These are phyloP conservation scores for Atrichornis clamosus DNA, from an alignment of 2,113 vertebrate species.

Conservation along the genomic window DNA sequence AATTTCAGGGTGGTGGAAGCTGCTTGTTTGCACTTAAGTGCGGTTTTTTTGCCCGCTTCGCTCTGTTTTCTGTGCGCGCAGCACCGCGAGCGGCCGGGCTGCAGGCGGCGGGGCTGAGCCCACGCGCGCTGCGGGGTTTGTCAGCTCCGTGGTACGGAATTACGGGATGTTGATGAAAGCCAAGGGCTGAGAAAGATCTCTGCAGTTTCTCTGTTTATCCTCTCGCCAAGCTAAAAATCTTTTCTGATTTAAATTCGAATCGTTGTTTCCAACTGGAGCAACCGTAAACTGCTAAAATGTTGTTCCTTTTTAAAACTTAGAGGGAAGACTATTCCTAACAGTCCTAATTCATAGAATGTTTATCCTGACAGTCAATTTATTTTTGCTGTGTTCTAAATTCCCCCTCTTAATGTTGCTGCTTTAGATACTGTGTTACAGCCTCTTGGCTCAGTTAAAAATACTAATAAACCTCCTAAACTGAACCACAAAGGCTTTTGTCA, in stretches of 20 bases:
- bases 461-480: not conserved
- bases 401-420: not conserved
- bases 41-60: fast-evolving
- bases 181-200: not conserved
- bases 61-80: not conserved
- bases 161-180: not conserved
- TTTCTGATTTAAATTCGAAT: not conserved
- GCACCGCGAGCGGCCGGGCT: not conserved
- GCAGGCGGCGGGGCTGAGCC: not conserved
- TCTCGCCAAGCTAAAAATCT: not conserved
- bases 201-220: not conserved
- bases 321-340: not conserved
- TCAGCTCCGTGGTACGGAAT: not conserved
- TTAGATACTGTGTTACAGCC: not conserved
- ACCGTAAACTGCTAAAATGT: not conserved
- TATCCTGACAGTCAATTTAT: not conserved
- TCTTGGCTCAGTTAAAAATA: not conserved
- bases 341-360: not conserved
- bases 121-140: not conserved
- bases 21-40: not conserved
- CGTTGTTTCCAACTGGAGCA: not conserved
- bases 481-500: not conserved
- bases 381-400: not conserved
- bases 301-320: not conserved
- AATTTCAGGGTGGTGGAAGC: not conserved